Percentiles rank a stretch among this genome's conserved stretches.
Conservation (phyloP, 2,113 vertebrate genomes). For the Quiscalus mexicanus region DNA sequence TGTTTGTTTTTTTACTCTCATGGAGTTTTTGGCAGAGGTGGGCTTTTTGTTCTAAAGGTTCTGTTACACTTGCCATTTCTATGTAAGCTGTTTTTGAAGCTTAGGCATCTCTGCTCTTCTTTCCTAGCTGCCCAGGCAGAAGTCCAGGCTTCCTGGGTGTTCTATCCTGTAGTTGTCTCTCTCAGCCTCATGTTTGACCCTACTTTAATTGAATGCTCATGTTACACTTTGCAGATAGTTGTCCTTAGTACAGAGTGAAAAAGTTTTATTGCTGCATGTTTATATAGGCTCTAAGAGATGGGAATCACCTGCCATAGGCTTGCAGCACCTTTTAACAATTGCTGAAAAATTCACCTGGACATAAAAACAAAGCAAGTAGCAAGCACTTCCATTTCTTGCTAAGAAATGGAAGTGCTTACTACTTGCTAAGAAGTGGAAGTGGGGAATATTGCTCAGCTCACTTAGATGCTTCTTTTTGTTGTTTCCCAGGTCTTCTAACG, state of each 20-base stretch:
- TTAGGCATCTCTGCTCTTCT: neutral
- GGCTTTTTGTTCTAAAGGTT: neutral
- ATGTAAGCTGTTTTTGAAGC: neutral
- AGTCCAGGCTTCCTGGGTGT: conserved; percentile 11
- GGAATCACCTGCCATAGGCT: neutral
- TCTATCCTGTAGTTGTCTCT: neutral
- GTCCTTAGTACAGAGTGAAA: neutral
- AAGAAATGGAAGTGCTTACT: neutral
- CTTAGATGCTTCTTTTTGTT: neutral
- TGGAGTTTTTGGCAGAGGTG: neutral
- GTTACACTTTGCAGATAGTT: neutral
- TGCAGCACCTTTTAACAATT: conserved; percentile 25
- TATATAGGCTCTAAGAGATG: neutral
- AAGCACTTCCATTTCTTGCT: neutral
- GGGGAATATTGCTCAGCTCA: accelerated
- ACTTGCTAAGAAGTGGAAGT: neutral
- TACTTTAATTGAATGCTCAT: neutral
- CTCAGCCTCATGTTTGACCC: neutral
- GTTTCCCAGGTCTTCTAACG: neutral
- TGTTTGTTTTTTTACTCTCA: neutral
- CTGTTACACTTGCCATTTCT: neutral
- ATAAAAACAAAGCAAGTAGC: neutral
- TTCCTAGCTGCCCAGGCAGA: neutral
- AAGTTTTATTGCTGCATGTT: neutral
- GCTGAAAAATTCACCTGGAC: neutral